A percentile compares a stretch with the other conserved stretches of the same genome.
Evolutionary conservation across 2,888 invertebrate species (phyloP).

Genomic region (Salticus scenicus): DNA sequence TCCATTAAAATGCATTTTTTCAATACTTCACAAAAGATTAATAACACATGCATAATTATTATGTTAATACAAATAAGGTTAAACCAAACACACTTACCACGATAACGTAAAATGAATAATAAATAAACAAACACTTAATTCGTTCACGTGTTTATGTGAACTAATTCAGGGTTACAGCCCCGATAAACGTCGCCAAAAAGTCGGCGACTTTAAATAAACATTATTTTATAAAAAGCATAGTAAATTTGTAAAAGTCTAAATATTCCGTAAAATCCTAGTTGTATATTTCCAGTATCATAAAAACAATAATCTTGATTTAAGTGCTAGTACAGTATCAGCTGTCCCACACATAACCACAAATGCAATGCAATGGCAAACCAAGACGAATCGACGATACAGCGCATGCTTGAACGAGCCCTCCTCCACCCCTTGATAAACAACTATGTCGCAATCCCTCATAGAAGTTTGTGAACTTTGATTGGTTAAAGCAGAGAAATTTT

Average conservation of each 20-base stretch:
- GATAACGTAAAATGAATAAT: background rate
- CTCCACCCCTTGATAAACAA: constrained; percentile 54
- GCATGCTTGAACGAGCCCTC: constrained; percentile 52
- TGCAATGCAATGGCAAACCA: background rate
- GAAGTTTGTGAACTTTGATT: constrained; percentile 41
- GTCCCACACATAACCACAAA: background rate
- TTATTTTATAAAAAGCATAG: background rate
- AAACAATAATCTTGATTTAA: too few species aligned
- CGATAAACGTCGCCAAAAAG: background rate
- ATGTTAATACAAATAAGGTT: too few species aligned
- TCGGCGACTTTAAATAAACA: background rate
- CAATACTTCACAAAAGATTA: too few species aligned
- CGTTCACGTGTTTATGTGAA: constrained; percentile 42
- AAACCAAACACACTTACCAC: background rate
- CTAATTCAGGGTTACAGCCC: constrained; percentile 15
- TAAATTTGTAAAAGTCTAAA: too few species aligned
- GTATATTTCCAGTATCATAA: too few species aligned
- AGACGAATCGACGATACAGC: constrained; percentile 15
- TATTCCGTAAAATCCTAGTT: too few species aligned
- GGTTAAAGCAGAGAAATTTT: constrained; percentile 34
- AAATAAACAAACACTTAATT: background rate
- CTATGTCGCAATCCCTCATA: constrained; percentile 43
- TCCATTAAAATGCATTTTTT: too few species aligned
- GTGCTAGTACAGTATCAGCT: background rate
- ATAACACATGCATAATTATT: too few species aligned